Evolutionary conservation across 53 echinoderm and acorn worm species (phyloP), one percentile per base, ranked within the genome.

Genomic region (Antedon mediterranea): DNA sequence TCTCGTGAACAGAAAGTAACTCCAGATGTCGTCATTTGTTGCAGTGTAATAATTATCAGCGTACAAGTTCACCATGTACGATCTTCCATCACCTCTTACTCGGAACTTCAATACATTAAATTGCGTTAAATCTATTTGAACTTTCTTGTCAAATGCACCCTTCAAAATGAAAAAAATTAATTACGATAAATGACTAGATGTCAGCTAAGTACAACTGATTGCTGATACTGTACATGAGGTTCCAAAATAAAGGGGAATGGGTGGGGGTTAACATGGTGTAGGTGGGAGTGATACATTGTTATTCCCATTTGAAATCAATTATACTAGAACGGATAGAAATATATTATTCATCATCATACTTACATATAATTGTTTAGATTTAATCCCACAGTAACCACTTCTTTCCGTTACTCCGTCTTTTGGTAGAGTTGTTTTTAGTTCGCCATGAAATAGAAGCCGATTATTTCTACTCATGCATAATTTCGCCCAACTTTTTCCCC

Each of bases 51-150:
- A 90, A 32, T 88, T 88, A 15, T 92, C 84, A 32, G 88, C 86
- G 75, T 85, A 75, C n/a, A 98, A 76, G 84, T 98, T 92, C 0
- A 98, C 83, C 90, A 92, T 92, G 85, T 92, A 98, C 0, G 92
- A 90, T 28, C 98, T 74, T 32, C 98, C 98, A 34, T 98, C 98
- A 3, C 98, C 98, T 30, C 89, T 81, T 13, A 98, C 78, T 32
- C 87, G 81, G 34, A 98, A 29, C 71, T 80, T 85, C 43, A 98
- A 77, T 4, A 82, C 88, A 81, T 92, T 98, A 86, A 98, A 98
- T 13, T 89, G 83, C 34, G 85, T 72, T 57, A 98, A 79, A 57
- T 98, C 92, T 72, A 90, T 85, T 31, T 88, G 78, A 15, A 81
- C 43, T 79, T 92, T 90, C 33, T 88, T 84, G 74, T 93, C 86